phyloP scores from a whole-genome alignment of 1,140 invertebrate genomes.

The Caerostris darwini region DNA sequence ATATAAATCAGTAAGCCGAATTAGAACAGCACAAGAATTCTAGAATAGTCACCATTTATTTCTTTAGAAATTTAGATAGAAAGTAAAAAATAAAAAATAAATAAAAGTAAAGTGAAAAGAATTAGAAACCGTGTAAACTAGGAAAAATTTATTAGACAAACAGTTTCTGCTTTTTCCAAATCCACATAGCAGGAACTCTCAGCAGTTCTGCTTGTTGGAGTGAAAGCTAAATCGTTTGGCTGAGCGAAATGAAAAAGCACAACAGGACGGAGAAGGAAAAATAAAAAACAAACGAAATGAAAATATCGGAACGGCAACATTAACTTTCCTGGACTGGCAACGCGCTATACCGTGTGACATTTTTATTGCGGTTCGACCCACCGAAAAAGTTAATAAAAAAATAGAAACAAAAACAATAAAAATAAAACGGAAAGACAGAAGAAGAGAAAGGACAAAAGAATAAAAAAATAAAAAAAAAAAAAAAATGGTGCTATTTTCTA shows the following conservation, averaged over 20 bases:
- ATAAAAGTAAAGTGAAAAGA: not conserved
- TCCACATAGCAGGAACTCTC: not conserved
- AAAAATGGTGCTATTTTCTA: constrained; percentile 16
- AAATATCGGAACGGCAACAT: constrained; percentile 13
- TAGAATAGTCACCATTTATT: no score
- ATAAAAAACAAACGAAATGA: not conserved
- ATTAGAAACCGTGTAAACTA: not conserved
- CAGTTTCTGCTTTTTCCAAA: not conserved
- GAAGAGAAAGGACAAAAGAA: not conserved
- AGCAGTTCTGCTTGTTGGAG: not conserved
- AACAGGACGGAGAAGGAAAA: not conserved
- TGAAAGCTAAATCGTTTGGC: constrained; percentile 15
- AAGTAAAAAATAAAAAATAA: no score
- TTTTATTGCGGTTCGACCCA: constrained; percentile 21
- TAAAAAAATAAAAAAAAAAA: not conserved
- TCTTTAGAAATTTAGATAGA: no score
- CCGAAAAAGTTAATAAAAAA: constrained; percentile 18
- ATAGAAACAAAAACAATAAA: not conserved
- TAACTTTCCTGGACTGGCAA: constrained; percentile 2
- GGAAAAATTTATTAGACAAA: constrained; percentile 33
- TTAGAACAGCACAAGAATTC: no score
- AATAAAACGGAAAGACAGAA: not conserved
- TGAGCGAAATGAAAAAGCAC: not conserved
- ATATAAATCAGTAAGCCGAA: no score
- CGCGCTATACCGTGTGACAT: constrained; percentile 30